Percentiles rank a stretch among this genome's conserved stretches.
phyloP scores from a whole-genome alignment of 2,888 invertebrate genomes.

The Brenthis ino region DNA sequence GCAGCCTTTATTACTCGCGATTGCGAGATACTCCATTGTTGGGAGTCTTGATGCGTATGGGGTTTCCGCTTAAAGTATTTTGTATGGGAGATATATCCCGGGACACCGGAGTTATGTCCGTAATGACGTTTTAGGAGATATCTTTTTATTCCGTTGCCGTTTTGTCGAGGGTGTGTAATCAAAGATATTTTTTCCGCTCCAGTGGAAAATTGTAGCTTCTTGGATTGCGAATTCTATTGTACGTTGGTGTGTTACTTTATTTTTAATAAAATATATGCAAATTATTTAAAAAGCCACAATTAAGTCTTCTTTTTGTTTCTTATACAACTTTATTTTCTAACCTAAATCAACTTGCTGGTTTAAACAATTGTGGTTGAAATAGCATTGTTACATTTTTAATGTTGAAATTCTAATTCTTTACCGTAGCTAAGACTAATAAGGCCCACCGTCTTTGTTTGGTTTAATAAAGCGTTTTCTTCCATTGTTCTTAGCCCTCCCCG shows the following conservation, averaged over 20 bases:
- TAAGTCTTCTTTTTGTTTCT: slow-evolving; percentile 10
- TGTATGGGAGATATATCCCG: slow-evolving; percentile 66
- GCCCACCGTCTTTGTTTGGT: slow-evolving; percentile 39
- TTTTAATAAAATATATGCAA: slow-evolving; percentile 17
- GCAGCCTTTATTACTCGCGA: slow-evolving; percentile 76
- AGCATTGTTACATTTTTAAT: slow-evolving; percentile 33
- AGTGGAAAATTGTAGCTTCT: slow-evolving; percentile 22
- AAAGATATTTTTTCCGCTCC: slow-evolving; percentile 41
- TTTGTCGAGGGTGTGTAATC: slow-evolving; percentile 48
- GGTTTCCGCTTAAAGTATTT: slow-evolving; percentile 80
- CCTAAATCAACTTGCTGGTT: slow-evolving; percentile 24
- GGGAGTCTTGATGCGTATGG: slow-evolving; percentile 72
- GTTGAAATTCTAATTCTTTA: slow-evolving; percentile 37
- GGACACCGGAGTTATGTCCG: slow-evolving; percentile 54
- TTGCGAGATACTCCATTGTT: slow-evolving; percentile 76
- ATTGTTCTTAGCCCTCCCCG: slow-evolving; percentile 38
- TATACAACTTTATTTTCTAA: slow-evolving; percentile 20
- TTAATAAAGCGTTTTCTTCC: slow-evolving; percentile 38
- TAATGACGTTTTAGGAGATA: slow-evolving; percentile 71
- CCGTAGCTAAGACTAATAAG: slow-evolving; percentile 39
- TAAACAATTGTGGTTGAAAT: slow-evolving; percentile 34
- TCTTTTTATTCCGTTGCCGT: slow-evolving; percentile 51
- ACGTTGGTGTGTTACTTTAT: slow-evolving; percentile 3
- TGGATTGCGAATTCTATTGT: slow-evolving; percentile 11
- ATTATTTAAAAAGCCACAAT: slow-evolving; percentile 19